These are phyloP conservation scores for Uloborus diversus DNA, from an alignment of 1,140 invertebrate genomes.

Conservation along the genomic window DNA sequence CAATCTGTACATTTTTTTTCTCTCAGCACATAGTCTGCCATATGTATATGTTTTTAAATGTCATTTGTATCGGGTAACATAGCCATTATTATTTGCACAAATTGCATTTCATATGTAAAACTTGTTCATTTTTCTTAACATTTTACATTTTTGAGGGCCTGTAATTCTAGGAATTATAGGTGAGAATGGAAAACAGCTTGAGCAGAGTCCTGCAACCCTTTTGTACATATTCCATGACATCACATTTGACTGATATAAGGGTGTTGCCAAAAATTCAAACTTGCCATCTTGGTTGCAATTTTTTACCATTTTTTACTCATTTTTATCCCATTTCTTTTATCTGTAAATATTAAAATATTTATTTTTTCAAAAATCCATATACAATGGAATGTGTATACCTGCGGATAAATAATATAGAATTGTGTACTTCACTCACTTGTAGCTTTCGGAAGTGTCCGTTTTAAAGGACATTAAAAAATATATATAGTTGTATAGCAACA, in stretches of 20 bases:
- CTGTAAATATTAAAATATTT: constrained; percentile 4
- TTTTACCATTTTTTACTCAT: background rate
- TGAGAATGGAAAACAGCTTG: constrained; percentile 26
- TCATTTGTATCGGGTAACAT: no score
- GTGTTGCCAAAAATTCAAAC: constrained; percentile 25
- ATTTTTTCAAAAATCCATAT: background rate
- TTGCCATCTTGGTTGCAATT: constrained; percentile 19
- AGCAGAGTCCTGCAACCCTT: constrained; percentile 45
- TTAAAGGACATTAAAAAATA: background rate
- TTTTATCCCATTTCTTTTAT: constrained; percentile 5
- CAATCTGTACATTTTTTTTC: constrained; percentile 29
- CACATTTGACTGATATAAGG: constrained; percentile 6
- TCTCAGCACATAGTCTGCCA: background rate
- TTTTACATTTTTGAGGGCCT: constrained; percentile 39
- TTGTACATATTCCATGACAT: constrained; percentile 50
- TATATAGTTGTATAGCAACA: background rate
- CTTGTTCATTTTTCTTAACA: constrained; percentile 52
- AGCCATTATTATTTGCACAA: constrained; percentile 31
- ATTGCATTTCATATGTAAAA: constrained; percentile 21
- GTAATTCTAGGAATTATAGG: constrained; percentile 34
- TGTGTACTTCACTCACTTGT: background rate
- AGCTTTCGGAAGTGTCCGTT: background rate
- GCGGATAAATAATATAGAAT: no score
- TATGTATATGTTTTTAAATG: constrained; percentile 1
- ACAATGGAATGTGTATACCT: background rate